Percentiles rank a stretch among this genome's conserved stretches.
Conservation (phyloP, 2,888 invertebrate species). For the Koerneria pararmatus region DNA sequence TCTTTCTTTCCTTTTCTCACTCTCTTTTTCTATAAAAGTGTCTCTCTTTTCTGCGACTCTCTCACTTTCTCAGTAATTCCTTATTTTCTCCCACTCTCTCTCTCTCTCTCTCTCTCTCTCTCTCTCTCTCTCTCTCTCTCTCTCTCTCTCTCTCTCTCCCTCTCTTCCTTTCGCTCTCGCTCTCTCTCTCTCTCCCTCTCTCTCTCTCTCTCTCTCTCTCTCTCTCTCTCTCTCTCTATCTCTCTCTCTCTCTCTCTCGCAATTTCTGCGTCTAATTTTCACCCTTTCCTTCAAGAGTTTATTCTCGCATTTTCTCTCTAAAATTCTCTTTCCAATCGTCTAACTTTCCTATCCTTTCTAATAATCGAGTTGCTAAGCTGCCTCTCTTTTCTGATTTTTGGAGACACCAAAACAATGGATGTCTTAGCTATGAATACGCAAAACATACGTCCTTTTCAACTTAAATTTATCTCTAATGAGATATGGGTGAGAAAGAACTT, state of each 20-base stretch:
- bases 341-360: conserved; percentile 59
- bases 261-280: conserved; percentile 14
- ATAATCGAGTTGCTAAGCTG: conserved; percentile 58
- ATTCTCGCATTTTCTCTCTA: conserved; percentile 52
- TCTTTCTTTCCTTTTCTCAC: conserved; percentile 19
- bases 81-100: background rate
- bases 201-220: conserved; percentile 15
- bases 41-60: conserved; percentile 3
- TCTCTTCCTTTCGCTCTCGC: conserved; percentile 15
- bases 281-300: conserved; percentile 44
- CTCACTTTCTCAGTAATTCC: conserved; percentile 8
- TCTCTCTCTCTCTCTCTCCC: conserved; percentile 11
- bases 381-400: conserved; percentile 26
- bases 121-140: conserved; percentile 19
- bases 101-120: conserved; percentile 8
- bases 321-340: conserved; percentile 35
- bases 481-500: no score
- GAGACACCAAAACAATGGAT: background rate
- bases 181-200: background rate
- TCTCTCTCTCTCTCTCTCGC: conserved; percentile 19
- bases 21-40: background rate
- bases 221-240: conserved; percentile 13
- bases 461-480: no score
- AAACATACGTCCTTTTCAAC: background rate
- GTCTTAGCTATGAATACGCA: background rate